phyloP scores from a whole-genome alignment of 1,140 invertebrate species.

The Vanessa atalanta region DNA sequence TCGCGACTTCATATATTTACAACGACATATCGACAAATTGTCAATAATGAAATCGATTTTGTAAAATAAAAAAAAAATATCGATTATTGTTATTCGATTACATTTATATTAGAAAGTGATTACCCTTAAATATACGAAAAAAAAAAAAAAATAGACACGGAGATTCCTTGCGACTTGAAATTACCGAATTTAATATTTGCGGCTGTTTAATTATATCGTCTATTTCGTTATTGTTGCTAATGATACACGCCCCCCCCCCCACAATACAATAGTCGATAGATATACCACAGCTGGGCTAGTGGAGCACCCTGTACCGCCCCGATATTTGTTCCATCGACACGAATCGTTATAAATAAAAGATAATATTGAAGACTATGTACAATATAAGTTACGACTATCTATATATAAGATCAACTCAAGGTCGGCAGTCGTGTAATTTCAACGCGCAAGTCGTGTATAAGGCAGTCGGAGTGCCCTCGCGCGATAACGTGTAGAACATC shows the following conservation, averaged over 20 bases:
- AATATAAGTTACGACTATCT: not conserved
- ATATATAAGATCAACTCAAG: too few relatives aligned
- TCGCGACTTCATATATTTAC: not conserved
- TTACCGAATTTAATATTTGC: not conserved
- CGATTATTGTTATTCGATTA: not conserved
- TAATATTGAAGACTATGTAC: too few relatives aligned
- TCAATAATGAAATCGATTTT: not conserved
- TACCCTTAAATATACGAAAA: slow-evolving; percentile 1
- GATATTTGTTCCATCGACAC: too few relatives aligned
- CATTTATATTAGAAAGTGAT: not conserved
- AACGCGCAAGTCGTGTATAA: not conserved
- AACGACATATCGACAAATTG: not conserved
- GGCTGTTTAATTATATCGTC: not conserved
- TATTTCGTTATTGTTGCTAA: not conserved
- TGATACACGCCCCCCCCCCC: too few relatives aligned
- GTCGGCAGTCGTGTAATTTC: not conserved
- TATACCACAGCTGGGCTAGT: too few relatives aligned
- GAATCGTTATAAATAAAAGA: too few relatives aligned
- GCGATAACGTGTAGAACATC: not conserved
- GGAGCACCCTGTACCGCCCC: too few relatives aligned
- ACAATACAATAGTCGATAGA: too few relatives aligned
- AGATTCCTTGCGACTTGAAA: slow-evolving; percentile 3
- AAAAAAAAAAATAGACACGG: not conserved
- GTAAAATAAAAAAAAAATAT: not conserved
- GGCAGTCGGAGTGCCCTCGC: slow-evolving; percentile 11